Evolutionary conservation across 37 sponge, comb jelly and placozoan species (phyloP).

Genomic region (Bolinopsis microptera): DNA sequence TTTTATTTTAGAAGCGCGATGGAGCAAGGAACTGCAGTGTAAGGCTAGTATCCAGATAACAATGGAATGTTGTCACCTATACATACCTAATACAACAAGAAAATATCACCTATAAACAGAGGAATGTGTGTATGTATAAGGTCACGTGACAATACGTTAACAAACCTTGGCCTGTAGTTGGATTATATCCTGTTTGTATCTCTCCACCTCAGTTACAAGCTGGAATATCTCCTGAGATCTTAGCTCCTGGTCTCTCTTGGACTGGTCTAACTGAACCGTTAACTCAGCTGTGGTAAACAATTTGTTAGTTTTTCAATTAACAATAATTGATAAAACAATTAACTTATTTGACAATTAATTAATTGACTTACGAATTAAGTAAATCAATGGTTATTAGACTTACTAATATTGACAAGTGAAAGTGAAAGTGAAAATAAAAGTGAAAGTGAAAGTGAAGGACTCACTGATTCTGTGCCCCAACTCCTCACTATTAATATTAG

Average conservation of each 20-base stretch:
- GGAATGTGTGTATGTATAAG: neutral
- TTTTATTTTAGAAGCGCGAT: no score
- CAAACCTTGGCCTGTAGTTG: neutral
- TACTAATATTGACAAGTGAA: no score
- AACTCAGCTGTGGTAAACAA: slow-evolving; percentile 1
- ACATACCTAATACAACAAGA: no score
- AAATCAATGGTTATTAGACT: no score
- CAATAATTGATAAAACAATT: no score
- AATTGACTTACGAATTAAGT: no score
- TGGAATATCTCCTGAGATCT: slow-evolving; percentile 42
- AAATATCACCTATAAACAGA: no score
- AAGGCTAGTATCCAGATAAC: no score
- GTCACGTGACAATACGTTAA: neutral
- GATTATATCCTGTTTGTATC: slow-evolving; percentile 20
- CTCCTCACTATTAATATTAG: neutral
- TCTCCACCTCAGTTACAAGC: slow-evolving; percentile 41
- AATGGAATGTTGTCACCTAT: no score
- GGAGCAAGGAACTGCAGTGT: no score
- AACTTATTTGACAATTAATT: no score
- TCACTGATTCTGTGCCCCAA: neutral
- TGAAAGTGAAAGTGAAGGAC: neutral
- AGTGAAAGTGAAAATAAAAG: neutral
- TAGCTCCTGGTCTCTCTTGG: neutral
- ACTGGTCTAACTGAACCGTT: neutral
- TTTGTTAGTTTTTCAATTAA: neutral